These are phyloP conservation scores for Hephaestus fuliginosus DNA, from an alignment of 2,797 vertebrate species.

Conservation along the genomic window DNA sequence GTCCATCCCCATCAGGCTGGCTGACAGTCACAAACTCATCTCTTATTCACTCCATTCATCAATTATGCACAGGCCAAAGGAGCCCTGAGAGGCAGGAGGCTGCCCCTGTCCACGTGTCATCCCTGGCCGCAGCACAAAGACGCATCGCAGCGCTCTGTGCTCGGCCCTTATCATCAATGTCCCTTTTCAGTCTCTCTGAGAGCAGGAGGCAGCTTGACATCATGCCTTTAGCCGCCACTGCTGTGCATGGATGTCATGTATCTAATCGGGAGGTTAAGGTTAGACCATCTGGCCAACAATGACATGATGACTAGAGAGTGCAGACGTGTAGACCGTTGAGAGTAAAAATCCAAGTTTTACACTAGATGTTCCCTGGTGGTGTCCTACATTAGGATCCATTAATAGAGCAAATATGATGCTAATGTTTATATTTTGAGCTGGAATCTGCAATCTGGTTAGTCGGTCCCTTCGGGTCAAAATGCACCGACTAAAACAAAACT, in stretches of 20 bases:
- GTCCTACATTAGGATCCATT: constrained; percentile 19
- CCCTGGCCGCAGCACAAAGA: constrained; percentile 45
- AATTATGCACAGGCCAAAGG: constrained; percentile 85
- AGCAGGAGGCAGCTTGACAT: constrained; percentile 70
- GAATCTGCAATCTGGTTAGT: constrained; percentile 36
- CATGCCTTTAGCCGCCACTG: constrained; percentile 45
- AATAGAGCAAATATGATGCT: constrained; percentile 22
- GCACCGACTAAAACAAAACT: constrained; percentile 53
- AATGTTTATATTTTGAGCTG: constrained; percentile 36
- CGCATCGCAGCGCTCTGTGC: constrained; percentile 39
- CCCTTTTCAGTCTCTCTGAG: constrained; percentile 59
- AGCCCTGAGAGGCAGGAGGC: constrained; percentile 80
- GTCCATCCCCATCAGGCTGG: constrained; percentile 79
- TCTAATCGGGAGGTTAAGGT: constrained; percentile 46
- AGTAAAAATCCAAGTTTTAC: constrained; percentile 6
- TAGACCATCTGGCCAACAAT: constrained; percentile 31
- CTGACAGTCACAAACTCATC: constrained; percentile 83
- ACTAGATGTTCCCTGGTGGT: background rate
- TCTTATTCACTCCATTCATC: constrained; percentile 82
- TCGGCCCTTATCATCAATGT: constrained; percentile 50
- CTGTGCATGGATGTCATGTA: constrained; percentile 55
- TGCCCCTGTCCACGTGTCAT: constrained; percentile 51
- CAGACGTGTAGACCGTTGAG: constrained; percentile 1
- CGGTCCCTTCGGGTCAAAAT: constrained; percentile 28
- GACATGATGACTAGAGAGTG: constrained; percentile 9